These are phyloP conservation scores for Ecliptopera silaceata DNA, from an alignment of 2,888 invertebrate species.

Conservation along the genomic window DNA sequence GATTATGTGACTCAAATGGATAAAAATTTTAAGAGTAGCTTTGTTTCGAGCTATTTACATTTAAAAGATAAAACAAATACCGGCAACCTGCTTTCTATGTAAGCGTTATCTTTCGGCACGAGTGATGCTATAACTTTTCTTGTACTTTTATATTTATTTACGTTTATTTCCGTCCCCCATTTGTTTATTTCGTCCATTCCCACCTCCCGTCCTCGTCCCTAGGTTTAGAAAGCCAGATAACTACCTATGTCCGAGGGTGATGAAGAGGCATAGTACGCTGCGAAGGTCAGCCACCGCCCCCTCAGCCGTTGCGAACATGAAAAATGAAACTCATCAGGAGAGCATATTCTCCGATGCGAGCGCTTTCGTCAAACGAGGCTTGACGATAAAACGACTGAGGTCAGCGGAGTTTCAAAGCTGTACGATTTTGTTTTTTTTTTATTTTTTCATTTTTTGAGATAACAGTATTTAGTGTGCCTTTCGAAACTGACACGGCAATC, in stretches of 20 bases:
- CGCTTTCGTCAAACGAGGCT: slow-evolving; percentile 77
- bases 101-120: slow-evolving; percentile 42
- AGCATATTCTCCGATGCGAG: slow-evolving; percentile 77
- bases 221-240: slow-evolving; percentile 82
- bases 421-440: slow-evolving; percentile 67
- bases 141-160: slow-evolving; percentile 23
- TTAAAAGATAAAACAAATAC: neutral
- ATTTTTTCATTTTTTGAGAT: slow-evolving; percentile 41
- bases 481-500: slow-evolving; percentile 72
- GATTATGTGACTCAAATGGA: neutral
- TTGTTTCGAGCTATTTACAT: too few relatives aligned
- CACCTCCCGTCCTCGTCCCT: slow-evolving; percentile 56
- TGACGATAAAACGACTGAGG: slow-evolving; percentile 82
- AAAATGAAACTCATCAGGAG: slow-evolving; percentile 65
- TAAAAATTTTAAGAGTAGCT: too few relatives aligned
- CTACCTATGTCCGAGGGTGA: slow-evolving; percentile 70
- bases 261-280: slow-evolving; percentile 63
- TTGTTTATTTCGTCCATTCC: slow-evolving; percentile 45
- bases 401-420: slow-evolving; percentile 77
- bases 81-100: slow-evolving; percentile 6
- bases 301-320: slow-evolving; percentile 64
- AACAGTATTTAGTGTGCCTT: slow-evolving; percentile 74
- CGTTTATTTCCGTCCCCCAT: slow-evolving; percentile 33
- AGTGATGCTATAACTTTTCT: slow-evolving; percentile 46
- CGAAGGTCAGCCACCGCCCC: slow-evolving; percentile 76